Base-by-base conservation (phyloP, 2,888 invertebrate species). In the Acleris cristana region DNA sequence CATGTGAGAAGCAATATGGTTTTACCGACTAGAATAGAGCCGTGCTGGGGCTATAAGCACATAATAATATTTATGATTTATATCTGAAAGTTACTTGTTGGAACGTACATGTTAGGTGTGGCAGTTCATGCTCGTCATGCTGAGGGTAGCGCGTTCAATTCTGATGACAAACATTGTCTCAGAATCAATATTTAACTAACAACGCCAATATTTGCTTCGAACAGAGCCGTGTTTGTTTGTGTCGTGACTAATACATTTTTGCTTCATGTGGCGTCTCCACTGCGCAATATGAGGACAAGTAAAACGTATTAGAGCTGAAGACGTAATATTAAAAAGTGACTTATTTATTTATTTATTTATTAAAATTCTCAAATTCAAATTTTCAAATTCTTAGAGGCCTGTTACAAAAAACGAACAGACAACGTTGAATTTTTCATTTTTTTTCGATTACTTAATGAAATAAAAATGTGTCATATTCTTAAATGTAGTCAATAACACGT, bases 191-290 rank as follows among this genome's bases (percentile, higher is more conserved):
- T 64, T 64, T 44, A 44, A 23, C 16, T 16, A 51, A 57, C 64
- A 34, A 14, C 23, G 57, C 26, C 57, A 64, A 64, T 64, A 57
- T 64, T 64, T 44, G 64, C 44, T 44, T 56, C 51, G 44, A 51
- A 51, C 34, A 51, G 30, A 49, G 49, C 59, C 18, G 18, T 51
- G 59, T 60, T 30, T 26, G 51, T 34, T n/a, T 21, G 34, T 51
- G 56, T 57, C 57, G 56, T 64, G 64, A 56, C 57, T 64, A 23
- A 49, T 40, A 40, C 40, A 64, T 57, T 40, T 56, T 64, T 57
- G 64, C 56, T 56, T 18, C 49, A 52, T 57, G 18, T 40, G 57
- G 12, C 26, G n/a, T 34, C 34, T 55, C 34, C 21, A 5, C 18
- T 34, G 23, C n/a, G 40, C 4, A 18, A 44, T 57, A 64, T 49